These are phyloP conservation scores for Zaprionus davidi DNA, from an alignment of 1,140 invertebrate species.

Conservation along the genomic window DNA sequence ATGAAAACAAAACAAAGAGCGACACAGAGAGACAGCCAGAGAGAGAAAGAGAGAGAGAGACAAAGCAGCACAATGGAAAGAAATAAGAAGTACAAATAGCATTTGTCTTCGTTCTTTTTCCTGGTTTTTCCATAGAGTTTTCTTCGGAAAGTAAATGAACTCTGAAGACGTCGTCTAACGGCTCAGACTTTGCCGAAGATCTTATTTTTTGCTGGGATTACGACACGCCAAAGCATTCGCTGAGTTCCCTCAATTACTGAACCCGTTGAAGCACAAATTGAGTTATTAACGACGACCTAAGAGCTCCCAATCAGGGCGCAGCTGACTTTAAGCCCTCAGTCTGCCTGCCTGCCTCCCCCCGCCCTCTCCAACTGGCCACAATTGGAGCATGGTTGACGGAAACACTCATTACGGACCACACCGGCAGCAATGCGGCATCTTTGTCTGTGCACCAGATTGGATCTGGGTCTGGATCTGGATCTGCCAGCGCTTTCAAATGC, in stretches of 20 bases:
- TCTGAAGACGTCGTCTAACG: constrained; percentile 65
- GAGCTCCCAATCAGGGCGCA: constrained; percentile 14
- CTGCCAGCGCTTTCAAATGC: constrained; percentile 44
- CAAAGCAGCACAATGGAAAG: constrained; percentile 34
- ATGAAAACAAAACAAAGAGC: constrained; percentile 43
- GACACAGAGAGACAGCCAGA: too few relatives aligned
- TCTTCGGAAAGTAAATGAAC: constrained; percentile 75
- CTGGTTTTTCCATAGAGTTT: constrained; percentile 61
- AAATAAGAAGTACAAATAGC: constrained; percentile 64
- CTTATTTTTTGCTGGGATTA: constrained; percentile 21
- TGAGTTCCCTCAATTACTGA: constrained; percentile 37
- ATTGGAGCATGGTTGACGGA: constrained; percentile 58
- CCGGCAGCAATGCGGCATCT: constrained; percentile 30
- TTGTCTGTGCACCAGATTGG: constrained; percentile 50
- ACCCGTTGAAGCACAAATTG: constrained; percentile 70
- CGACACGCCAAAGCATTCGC: constrained; percentile 32
- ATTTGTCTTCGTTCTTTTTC: constrained; percentile 37
- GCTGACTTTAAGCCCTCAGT: constrained; percentile 30
- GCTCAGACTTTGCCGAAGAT: constrained; percentile 19
- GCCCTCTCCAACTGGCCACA: constrained; percentile 43
- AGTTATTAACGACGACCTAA: constrained; percentile 54
- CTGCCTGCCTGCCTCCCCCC: too few relatives aligned
- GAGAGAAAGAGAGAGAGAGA: not conserved
- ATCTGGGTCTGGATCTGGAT: constrained; percentile 44
- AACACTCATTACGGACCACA: constrained; percentile 70